phyloP scores from a whole-genome alignment of 1,140 invertebrate species.

The Helicoverpa zea region DNA sequence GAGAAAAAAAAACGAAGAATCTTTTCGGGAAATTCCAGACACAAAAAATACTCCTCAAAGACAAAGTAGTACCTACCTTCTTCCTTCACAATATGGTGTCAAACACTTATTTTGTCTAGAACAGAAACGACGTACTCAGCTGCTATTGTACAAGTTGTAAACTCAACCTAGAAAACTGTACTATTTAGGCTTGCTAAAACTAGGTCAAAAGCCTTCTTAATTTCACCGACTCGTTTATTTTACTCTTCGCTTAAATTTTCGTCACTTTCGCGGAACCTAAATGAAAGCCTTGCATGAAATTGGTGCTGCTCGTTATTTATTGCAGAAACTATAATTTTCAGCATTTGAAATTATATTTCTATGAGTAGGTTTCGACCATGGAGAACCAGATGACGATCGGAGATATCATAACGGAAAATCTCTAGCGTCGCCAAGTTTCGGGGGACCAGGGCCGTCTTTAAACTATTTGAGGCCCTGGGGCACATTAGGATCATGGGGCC shows the following conservation, averaged over 20 bases:
- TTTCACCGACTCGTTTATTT: conserved; percentile 16
- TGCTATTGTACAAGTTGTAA: conserved; percentile 26
- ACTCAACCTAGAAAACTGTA: conserved; percentile 6
- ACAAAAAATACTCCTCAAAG: background rate
- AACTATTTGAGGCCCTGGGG: no score
- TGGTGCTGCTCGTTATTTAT: background rate
- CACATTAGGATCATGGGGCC: no score
- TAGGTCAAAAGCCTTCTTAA: conserved; percentile 16
- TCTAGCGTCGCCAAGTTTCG: no score
- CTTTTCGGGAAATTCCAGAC: background rate
- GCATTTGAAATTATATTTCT: background rate
- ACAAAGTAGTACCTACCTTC: background rate
- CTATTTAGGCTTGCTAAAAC: conserved; percentile 13
- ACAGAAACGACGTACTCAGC: conserved; percentile 1
- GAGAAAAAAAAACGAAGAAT: background rate
- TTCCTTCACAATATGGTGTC: conserved; percentile 12
- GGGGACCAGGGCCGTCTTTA: no score
- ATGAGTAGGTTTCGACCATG: no score
- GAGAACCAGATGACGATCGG: no score
- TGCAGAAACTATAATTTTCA: background rate
- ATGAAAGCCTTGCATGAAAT: background rate
- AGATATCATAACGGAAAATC: no score
- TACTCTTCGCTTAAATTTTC: conserved; percentile 8
- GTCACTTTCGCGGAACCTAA: background rate
- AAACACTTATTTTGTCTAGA: conserved; percentile 2